A percentile compares a stretch with the other conserved stretches of the same genome.
These are phyloP conservation scores for Limosa lapponica DNA, from an alignment of 2,797 vertebrate species.

Conservation along the genomic window DNA sequence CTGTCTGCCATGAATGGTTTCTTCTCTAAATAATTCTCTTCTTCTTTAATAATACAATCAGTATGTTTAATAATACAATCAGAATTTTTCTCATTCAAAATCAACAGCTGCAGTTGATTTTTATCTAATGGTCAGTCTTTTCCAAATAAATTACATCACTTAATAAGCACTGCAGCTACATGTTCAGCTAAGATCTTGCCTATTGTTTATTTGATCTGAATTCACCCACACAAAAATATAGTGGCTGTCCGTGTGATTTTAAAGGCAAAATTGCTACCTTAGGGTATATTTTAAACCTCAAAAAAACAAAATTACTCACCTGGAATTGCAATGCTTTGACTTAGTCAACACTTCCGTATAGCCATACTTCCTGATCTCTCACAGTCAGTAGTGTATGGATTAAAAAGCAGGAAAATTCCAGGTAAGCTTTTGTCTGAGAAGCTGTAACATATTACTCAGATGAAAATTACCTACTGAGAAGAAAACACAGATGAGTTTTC, in stretches of 20 bases:
- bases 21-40: not conserved
- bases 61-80: not conserved
- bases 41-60: not conserved
- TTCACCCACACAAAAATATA: not conserved
- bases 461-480: slow-evolving; percentile 27
- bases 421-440: not conserved
- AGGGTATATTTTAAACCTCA: not conserved
- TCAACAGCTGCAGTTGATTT: not conserved
- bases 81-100: slow-evolving; percentile 17
- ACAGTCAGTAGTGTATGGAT: not conserved
- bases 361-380: not conserved
- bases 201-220: not conserved
- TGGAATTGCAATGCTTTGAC: slow-evolving; percentile 3
- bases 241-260: not conserved
- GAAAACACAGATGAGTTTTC: slow-evolving; percentile 22
- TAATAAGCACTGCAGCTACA: not conserved
- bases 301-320: slow-evolving; percentile 1
- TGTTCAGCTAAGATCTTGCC: not conserved
- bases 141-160: not conserved
- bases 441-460: not conserved
- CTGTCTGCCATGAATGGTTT: not conserved
- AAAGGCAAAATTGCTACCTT: not conserved
- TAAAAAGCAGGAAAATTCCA: not conserved
- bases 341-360: not conserved
- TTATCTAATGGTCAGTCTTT: not conserved